phyloP scores from a whole-genome alignment of 1,140 invertebrate genomes.

The Lepidurus couesii region DNA sequence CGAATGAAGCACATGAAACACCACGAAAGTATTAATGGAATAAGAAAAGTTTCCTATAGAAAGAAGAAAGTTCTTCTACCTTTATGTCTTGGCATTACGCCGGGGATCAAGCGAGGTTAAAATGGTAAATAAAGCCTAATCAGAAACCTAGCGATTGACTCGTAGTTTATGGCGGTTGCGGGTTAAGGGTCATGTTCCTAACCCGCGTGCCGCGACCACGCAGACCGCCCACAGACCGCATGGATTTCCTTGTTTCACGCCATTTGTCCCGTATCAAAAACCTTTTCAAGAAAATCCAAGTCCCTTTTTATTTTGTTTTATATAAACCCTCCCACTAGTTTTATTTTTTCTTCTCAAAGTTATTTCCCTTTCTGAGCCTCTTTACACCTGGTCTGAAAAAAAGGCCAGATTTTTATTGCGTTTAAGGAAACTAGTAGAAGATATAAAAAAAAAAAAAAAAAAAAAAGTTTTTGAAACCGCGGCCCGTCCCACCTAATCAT shows the following conservation, averaged over 20 bases:
- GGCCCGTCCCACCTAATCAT: background rate
- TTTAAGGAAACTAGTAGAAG: background rate
- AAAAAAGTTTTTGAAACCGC: background rate
- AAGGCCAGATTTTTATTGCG: background rate
- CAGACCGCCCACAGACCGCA: slow-evolving; percentile 12
- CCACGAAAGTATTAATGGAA: too few species aligned
- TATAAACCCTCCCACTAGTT: background rate
- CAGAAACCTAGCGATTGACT: slow-evolving; percentile 15
- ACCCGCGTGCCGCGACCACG: slow-evolving; percentile 10
- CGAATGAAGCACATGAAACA: too few species aligned
- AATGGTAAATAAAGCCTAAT: slow-evolving; percentile 15
- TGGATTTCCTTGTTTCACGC: slow-evolving; percentile 21
- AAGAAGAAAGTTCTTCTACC: background rate
- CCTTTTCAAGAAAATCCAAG: background rate
- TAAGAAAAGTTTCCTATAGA: too few species aligned
- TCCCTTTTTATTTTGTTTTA: background rate
- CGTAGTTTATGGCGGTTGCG: background rate
- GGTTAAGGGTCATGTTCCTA: background rate
- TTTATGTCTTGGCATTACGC: background rate
- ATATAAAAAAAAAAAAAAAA: slow-evolving; percentile 10
- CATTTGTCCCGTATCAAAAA: slow-evolving; percentile 8
- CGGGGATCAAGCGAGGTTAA: slow-evolving; percentile 8
- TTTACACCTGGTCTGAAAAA: background rate
- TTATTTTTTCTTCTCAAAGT: background rate
- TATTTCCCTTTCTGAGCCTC: background rate